Base-by-base conservation (phyloP, 2,888 invertebrate species). In the Neoascia interrupta region DNA sequence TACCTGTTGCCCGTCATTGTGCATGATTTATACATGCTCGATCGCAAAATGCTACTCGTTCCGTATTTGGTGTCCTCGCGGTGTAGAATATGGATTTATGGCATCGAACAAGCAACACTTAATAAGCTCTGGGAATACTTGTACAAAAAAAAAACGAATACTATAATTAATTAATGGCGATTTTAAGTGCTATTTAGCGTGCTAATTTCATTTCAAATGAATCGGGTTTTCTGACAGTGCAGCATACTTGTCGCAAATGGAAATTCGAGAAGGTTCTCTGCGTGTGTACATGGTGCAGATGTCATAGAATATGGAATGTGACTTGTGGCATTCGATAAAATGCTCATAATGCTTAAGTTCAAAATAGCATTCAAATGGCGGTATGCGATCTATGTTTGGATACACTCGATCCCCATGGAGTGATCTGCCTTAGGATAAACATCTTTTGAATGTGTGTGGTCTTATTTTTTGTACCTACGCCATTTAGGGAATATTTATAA, bases 1-100 rank as follows among this genome's bases (percentile, higher is more conserved):
- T 81, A 81, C 81, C 60, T 79, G 79, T 79, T 79, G 79, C 79
- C 79, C 79, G 79, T 79, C 79, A 79, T 68, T 56, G 73, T 56
- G 72, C 73, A 79, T 79, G 79, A 79, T 79, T 79, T 68, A 79
- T 68, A 26, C 36, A 11, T 37, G 53, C 51, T 15, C 28, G 43
- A 2, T n/a, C 49, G 16, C 41, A 39, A 49, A 72, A 53, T 58
- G 64, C 47, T 56, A 49, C 19, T 53, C 41, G 54, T 66, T 54
- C 79, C 79, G 41, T 73, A 79, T 73, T 56, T 79, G 79, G 79
- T 3, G 43, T 41, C 43, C 31, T 66, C 41, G 31, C 28, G 16
- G 56, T 68, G 73, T 79, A 49, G 51, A 79, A 73, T 79, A 79
- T 79, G 73, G 79, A 79, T 79, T 79, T 73, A 79, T 79, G 79